phyloP scores from a whole-genome alignment of 1,140 invertebrate species.

The Drosophila azteca region DNA sequence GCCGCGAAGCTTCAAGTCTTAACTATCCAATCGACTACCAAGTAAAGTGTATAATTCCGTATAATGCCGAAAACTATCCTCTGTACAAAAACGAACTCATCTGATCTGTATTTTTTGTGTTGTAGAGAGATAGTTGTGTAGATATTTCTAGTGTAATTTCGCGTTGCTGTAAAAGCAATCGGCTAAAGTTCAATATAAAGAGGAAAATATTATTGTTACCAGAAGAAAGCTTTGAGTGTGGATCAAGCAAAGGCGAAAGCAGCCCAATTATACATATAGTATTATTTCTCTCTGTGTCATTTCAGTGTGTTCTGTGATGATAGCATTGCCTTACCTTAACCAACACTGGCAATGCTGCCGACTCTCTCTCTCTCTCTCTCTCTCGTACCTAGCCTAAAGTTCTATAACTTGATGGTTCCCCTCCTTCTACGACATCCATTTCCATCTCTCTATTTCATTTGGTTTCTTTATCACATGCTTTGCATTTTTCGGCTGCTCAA shows the following conservation, averaged over 20 bases:
- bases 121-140: constrained; percentile 61
- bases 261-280: constrained; percentile 22
- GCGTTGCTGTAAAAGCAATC: constrained; percentile 71
- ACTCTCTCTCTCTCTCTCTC: background rate
- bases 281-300: constrained; percentile 5
- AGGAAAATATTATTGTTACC: constrained; percentile 81
- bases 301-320: constrained; percentile 7
- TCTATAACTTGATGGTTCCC: constrained; percentile 56
- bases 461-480: constrained; percentile 75
- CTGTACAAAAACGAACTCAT: constrained; percentile 59
- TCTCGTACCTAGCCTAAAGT: constrained; percentile 48
- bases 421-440: background rate
- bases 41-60: constrained; percentile 71
- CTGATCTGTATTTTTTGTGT: constrained; percentile 42
- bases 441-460: constrained; percentile 54
- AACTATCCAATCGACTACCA: constrained; percentile 66
- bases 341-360: constrained; percentile 16
- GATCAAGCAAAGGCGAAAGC: constrained; percentile 62
- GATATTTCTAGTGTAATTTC: constrained; percentile 53
- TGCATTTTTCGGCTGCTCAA: constrained; percentile 66
- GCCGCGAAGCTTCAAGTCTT: constrained; percentile 75
- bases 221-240: constrained; percentile 78
- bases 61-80: constrained; percentile 60
- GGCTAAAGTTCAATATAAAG: constrained; percentile 69
- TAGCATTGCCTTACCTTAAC: constrained; percentile 29